Base-by-base conservation (phyloP, 2,888 invertebrate species). In the Autographa pulchrina region DNA sequence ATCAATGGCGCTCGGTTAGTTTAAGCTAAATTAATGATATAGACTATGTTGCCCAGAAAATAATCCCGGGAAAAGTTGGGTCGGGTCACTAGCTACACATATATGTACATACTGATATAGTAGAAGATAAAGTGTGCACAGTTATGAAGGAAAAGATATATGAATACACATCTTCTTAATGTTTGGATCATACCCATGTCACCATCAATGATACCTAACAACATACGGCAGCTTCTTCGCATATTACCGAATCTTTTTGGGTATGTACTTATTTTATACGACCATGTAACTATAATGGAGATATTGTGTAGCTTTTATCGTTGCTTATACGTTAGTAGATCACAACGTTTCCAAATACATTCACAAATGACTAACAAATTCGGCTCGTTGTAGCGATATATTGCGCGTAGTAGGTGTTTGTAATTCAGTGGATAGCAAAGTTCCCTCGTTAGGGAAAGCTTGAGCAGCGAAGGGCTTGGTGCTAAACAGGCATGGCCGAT, bases 391-490 rank as follows among this genome's bases (percentile, higher is more conserved):
- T 65, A 72, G 72, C 25, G 52, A 38, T 60, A 62, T 14, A 43
- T 58, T 62, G n/a, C 48, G 48, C 18, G 70, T 66, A 74, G 54
- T 65, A 75, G 65, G 64, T 63, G 65, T 71, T 69, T 68, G 69
- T 66, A 70, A 72, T 70, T 72, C 77, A 71, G 20, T 52, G 52
- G 59, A 63, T 69, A 75, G 62, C 70, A 66, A 84, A 84, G 85
- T 82, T 83, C 61, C 61, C 81, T 86, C 86, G 80, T 87, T 84
- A 86, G 73, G 52, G 65, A 64, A 75, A 70, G 65, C 72, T 70
- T 68, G 70, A 72, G 74, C 74, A 70, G 35, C 74, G 70, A 64
- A 56, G 62, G 64, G 52, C 68, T 77, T 70, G 70, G 80, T 77
- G 79, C 75, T 78, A 79, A 81, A 78, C 78, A 82, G 72, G 77